A percentile compares a stretch with the other conserved stretches of the same genome.
These are phyloP conservation scores for Amphiduros pacificus DNA, from an alignment of 2,888 invertebrate species.

Conservation along the genomic window DNA sequence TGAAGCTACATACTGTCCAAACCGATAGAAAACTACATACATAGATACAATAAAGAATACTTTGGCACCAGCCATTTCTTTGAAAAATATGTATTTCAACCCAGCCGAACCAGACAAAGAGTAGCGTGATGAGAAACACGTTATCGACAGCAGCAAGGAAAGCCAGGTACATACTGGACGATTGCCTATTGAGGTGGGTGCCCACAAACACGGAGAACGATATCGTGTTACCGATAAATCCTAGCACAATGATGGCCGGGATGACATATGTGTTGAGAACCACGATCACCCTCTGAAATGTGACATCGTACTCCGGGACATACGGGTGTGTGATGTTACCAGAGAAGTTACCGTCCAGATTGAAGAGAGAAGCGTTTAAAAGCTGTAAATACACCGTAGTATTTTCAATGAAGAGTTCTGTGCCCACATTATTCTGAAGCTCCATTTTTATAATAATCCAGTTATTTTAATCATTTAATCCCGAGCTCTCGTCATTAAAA, in stretches of 20 bases:
- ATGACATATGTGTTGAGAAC: conserved; percentile 58
- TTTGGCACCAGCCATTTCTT: conserved; percentile 70
- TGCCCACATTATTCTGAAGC: too few relatives aligned
- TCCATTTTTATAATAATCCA: too few relatives aligned
- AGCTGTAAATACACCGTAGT: too few relatives aligned
- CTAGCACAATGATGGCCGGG: conserved; percentile 71
- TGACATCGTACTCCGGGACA: too few relatives aligned
- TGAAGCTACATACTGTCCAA: conserved; percentile 21
- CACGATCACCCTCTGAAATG: too few relatives aligned
- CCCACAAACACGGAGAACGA: conserved; percentile 75
- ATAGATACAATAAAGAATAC: conserved; percentile 70
- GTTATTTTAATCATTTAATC: too few relatives aligned
- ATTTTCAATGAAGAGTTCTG: too few relatives aligned
- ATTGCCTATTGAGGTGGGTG: conserved; percentile 73
- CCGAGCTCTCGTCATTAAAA: too few relatives aligned
- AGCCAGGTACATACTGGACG: conserved; percentile 78
- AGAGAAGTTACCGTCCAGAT: too few relatives aligned
- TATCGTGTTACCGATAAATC: conserved; percentile 74
- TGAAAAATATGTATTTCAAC: conserved; percentile 39
- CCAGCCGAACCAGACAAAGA: conserved; percentile 59
- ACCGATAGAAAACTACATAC: conserved; percentile 36
- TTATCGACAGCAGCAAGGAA: conserved; percentile 79
- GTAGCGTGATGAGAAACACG: conserved; percentile 71
- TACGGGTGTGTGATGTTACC: too few relatives aligned
- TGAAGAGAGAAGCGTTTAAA: too few relatives aligned